Evolutionary conservation across 2,113 vertebrate genomes (phyloP), one percentile per base, ranked within the genome.

Genomic region (Rhinichthys klamathensis): DNA sequence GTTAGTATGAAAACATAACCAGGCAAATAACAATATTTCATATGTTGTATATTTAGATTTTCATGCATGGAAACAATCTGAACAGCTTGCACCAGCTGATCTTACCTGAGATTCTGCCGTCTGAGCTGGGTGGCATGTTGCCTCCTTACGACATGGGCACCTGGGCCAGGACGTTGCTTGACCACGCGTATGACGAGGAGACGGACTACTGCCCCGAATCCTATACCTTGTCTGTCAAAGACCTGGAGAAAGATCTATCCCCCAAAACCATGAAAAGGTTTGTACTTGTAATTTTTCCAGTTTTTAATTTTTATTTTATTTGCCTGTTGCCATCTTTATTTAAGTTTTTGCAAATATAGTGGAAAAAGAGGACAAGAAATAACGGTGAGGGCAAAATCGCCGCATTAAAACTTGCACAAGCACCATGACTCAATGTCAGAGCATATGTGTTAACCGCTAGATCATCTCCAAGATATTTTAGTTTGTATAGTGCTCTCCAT

Each of bases 141-240:
- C 98, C 98, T 2, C 98, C 98, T 12, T 99, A 99, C 5, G 98
- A 99, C 77, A 99, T 99, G 98, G 97, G 98, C 9, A 99, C 98
- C 0, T 99, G 98, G 98, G 98, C 98, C n/a, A 94, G 98, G 86
- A 96, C 98, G 8, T 94, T 99, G 86, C 96, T 99, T n/a, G 98
- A 99, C 90, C 98, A 99, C 0, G 98, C 98, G n/a, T 99, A 99
- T 0, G 98, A 99, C 6, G 98, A 99, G 84, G 98, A 99, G 91
- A 95, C 95, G 2, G 98, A 99, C 88, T 97, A 96, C 92, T 96
- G 91, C 38, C 96, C 92, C 0, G 97, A 98, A 89, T 96, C 97
- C 86, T 99, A 97, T 91, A 97, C 91, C 2, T 90, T 96, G 90
- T 95, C 97, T 0, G 94, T 95, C 46, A 97, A 97, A 86, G 97